These are phyloP conservation scores for Craterocephalus amniculus DNA, from an alignment of 2,797 vertebrate genomes.

Conservation along the genomic window DNA sequence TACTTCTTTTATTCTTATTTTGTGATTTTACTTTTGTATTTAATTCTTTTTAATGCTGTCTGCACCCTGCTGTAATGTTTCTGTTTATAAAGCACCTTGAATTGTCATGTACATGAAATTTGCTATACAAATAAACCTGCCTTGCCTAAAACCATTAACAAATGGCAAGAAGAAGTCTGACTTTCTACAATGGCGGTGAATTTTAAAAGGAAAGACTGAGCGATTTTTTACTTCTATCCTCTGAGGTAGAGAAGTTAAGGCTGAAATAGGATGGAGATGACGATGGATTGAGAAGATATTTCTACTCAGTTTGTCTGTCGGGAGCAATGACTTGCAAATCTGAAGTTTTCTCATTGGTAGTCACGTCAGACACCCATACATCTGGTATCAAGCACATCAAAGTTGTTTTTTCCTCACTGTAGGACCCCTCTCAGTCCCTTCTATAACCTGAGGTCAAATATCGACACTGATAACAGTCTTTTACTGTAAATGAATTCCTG, in stretches of 20 bases:
- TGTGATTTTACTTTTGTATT: too few species aligned
- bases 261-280: not conserved
- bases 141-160: too few species aligned
- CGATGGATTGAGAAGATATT: not conserved
- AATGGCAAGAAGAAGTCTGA: not conserved
- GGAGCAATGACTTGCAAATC: not conserved
- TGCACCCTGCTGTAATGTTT: too few species aligned
- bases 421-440: slow-evolving; percentile 16
- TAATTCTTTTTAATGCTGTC: too few species aligned
- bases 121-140: too few species aligned
- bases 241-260: not conserved
- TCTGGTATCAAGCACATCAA: not conserved
- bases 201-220: not conserved
- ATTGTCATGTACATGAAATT: too few species aligned
- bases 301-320: not conserved
- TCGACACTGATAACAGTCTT: slow-evolving; percentile 46
- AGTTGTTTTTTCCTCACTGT: not conserved
- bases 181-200: not conserved
- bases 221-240: not conserved
- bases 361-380: slow-evolving; percentile 11
- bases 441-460: slow-evolving; percentile 47
- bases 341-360: not conserved
- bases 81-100: too few species aligned
- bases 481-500: slow-evolving; percentile 61
- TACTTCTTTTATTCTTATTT: too few species aligned